Percentiles rank a stretch among this genome's conserved stretches.
Evolutionary conservation across 2,888 invertebrate genomes (phyloP).

Genomic region (Smittia sp.): DNA sequence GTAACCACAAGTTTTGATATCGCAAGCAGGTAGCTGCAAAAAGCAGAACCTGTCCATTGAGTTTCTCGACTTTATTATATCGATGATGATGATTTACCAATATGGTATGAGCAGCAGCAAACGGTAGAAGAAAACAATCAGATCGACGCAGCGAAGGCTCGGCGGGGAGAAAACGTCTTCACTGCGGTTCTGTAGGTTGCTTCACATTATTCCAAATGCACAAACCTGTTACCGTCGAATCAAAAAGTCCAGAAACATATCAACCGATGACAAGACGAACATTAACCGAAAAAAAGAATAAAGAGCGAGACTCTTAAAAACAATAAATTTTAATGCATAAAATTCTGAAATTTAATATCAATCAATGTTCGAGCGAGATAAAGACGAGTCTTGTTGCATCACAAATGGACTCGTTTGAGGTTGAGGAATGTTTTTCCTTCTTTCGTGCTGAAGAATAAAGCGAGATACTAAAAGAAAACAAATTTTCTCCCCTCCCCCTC

Average conservation of each 20-base stretch:
- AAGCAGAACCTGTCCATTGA: slow-evolving; percentile 17
- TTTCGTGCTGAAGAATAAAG: not conserved
- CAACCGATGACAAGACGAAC: not conserved
- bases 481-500: not conserved
- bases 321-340: slow-evolving; percentile 21
- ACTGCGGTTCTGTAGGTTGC: not conserved
- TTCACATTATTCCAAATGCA: not conserved
- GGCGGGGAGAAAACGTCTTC: not conserved
- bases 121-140: not conserved
- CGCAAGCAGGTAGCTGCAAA: slow-evolving; percentile 5
- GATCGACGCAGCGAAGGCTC: not conserved
- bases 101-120: not conserved
- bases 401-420: not conserved
- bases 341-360: slow-evolving; percentile 25
- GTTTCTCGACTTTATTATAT: slow-evolving; percentile 11
- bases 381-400: not conserved
- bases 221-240: not conserved
- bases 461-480: not conserved
- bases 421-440: not conserved
- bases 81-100: slow-evolving; percentile 22
- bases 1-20: slow-evolving; percentile 12
- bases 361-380: slow-evolving; percentile 2
- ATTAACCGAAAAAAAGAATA: not conserved
- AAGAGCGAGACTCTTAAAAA: not conserved
- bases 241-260: not conserved